phyloP scores from a whole-genome alignment of 2,888 invertebrate genomes.

The Drosophila anomalata region DNA sequence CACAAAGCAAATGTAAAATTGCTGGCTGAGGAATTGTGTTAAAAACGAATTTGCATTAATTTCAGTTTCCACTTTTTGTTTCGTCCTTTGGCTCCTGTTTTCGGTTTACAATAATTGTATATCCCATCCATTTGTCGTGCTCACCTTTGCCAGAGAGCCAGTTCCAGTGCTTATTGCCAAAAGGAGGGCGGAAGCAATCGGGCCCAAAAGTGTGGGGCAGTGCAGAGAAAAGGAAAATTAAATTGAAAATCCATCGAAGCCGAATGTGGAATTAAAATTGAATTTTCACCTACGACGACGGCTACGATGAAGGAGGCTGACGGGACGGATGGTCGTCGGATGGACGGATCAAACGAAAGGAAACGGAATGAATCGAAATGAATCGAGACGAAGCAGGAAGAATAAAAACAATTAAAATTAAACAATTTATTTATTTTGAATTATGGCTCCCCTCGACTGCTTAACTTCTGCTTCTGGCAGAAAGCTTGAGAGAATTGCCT shows the following conservation, averaged over 20 bases:
- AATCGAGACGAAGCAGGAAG: constrained; percentile 13
- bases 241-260: constrained; percentile 55
- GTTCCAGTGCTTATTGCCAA: constrained; percentile 5
- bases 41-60: constrained; percentile 74
- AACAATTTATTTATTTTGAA: constrained; percentile 47
- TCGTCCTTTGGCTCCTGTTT: constrained; percentile 34
- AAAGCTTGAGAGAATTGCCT: constrained; percentile 8
- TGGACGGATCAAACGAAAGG: constrained; percentile 25
- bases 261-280: constrained; percentile 55
- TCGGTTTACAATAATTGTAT: constrained; percentile 40
- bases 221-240: constrained; percentile 44
- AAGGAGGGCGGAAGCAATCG: constrained; percentile 23
- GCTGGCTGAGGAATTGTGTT: constrained; percentile 62
- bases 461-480: constrained; percentile 19
- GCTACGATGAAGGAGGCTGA: background rate
- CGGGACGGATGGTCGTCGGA: background rate
- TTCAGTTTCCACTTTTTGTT: constrained; percentile 52
- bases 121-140: constrained; percentile 20
- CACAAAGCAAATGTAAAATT: constrained; percentile 61
- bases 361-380: constrained; percentile 2
- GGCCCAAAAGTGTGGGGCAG: constrained; percentile 11
- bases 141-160: constrained; percentile 12
- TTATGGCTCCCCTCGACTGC: constrained; percentile 24
- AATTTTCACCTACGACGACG: constrained; percentile 37
- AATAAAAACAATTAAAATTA: constrained; percentile 48